A percentile compares a stretch with the other conserved stretches of the same genome.
Conservation (phyloP, 2,888 invertebrate species). For the Euclidia mi region DNA sequence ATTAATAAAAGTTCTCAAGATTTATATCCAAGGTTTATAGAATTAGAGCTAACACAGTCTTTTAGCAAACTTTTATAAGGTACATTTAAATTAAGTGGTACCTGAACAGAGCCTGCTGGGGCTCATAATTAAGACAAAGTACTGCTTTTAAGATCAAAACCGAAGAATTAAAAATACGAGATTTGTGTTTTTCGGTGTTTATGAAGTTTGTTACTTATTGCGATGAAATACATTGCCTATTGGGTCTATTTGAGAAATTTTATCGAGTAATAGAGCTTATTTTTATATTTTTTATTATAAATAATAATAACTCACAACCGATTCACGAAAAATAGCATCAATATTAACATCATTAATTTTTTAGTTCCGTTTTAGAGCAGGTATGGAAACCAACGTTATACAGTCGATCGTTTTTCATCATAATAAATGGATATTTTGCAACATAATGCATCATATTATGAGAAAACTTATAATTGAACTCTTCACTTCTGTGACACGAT, state of each 20-base stretch:
- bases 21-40: background rate
- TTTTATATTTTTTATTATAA: background rate
- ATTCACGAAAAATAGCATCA: conserved; percentile 2
- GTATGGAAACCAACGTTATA: background rate
- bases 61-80: conserved; percentile 36
- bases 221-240: background rate
- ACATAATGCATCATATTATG: too few relatives aligned
- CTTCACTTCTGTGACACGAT: too few relatives aligned
- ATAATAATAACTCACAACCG: background rate
- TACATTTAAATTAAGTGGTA: conserved; percentile 35
- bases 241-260: too few relatives aligned
- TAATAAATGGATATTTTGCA: background rate
- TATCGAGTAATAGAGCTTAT: too few relatives aligned
- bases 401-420: background rate
- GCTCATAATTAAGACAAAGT: conserved; percentile 31
- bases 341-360: background rate
- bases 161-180: conserved; percentile 4
- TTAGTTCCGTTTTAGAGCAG: background rate
- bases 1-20: background rate
- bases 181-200: background rate
- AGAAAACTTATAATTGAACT: too few relatives aligned
- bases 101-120: conserved; percentile 14
- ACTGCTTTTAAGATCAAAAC: conserved; percentile 14
- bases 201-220: background rate
- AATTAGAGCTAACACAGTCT: background rate